These are phyloP conservation scores for Archips xylosteana DNA, from an alignment of 2,888 invertebrate genomes.

Conservation along the genomic window DNA sequence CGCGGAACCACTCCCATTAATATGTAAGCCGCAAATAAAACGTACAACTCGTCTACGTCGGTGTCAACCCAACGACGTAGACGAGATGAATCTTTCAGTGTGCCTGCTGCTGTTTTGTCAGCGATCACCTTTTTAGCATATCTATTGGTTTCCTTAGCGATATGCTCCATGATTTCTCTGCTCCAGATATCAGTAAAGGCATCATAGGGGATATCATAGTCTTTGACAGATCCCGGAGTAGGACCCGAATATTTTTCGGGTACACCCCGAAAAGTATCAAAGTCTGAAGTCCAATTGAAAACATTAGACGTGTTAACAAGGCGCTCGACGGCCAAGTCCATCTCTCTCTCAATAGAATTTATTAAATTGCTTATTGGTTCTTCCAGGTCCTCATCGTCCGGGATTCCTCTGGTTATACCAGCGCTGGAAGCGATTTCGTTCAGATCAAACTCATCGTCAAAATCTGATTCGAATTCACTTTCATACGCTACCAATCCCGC, in stretches of 20 bases:
- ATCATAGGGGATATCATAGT: neutral
- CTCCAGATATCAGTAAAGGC: neutral
- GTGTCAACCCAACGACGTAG: neutral
- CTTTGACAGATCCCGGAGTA: conserved; percentile 44
- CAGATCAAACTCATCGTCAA: conserved; percentile 41
- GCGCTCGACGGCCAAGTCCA: neutral
- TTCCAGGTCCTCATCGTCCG: conserved; percentile 46
- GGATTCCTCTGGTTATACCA: conserved; percentile 35
- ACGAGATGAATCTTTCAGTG: conserved; percentile 1
- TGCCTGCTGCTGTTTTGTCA: conserved; percentile 5
- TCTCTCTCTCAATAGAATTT: neutral
- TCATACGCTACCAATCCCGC: neutral
- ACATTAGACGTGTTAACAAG: neutral
- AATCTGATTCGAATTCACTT: conserved; percentile 32
- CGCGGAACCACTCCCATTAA: neutral
- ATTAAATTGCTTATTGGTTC: conserved; percentile 33
- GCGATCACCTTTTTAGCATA: conserved; percentile 36
- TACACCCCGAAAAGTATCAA: conserved; percentile 44
- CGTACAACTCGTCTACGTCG: conserved; percentile 5
- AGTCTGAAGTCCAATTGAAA: conserved; percentile 26
- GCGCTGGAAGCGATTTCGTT: conserved; percentile 28
- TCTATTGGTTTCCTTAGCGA: conserved; percentile 1
- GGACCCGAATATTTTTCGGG: conserved; percentile 46
- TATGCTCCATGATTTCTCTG: neutral
- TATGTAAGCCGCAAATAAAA: conserved; percentile 43